Base-by-base conservation (phyloP, 2,113 vertebrate genomes). In the Pelusios castaneus region DNA sequence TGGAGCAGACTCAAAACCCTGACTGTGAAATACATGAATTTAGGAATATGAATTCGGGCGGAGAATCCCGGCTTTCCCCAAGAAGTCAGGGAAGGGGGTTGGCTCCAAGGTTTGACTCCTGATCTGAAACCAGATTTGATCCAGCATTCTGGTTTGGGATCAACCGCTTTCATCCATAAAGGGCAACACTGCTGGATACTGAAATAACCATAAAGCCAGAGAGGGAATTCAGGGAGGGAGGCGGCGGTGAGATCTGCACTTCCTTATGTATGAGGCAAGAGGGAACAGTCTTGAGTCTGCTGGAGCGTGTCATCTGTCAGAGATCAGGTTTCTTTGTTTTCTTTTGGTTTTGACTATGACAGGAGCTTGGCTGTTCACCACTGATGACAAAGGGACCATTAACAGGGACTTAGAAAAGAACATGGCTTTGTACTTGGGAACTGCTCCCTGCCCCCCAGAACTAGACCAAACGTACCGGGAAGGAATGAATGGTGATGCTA, bases 401-500 rank as follows among this genome's bases (percentile, higher is more conserved):
- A 31, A 27, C 58, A 60, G 58, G 7, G 13, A 60, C 29, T 60
- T 60, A 60, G 29, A 83, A 0, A 21, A 55, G 91, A 86, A 24
- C 19, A 86, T 92, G 29, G 16, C 31, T 86, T 73, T 29, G 7
- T 75, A 82, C 51, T 54, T 80, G 21, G 5, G 52, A 86, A 38
- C 11, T 80, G 49, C 31, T 67, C 54, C 54, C 56, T 60, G n/a
- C 47, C 54, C 43, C 27, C 43, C 14, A 60, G 89, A 79, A 70
- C 21, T 14, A 82, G 89, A 87, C 0, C 2, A 82, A 67, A 84
- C 54, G 3, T 25, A 76, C 21, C n/a, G 75, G 75, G 54, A 12
- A 27, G 51, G 80, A 51, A 41, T 86, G 54, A 80, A 55, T 0
- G 0, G 38, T n/a, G 34, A 67, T n/a, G 17, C 60, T 67, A 67